Conservation (phyloP, 2,113 vertebrate genomes). For the Crotalus helleri region DNA sequence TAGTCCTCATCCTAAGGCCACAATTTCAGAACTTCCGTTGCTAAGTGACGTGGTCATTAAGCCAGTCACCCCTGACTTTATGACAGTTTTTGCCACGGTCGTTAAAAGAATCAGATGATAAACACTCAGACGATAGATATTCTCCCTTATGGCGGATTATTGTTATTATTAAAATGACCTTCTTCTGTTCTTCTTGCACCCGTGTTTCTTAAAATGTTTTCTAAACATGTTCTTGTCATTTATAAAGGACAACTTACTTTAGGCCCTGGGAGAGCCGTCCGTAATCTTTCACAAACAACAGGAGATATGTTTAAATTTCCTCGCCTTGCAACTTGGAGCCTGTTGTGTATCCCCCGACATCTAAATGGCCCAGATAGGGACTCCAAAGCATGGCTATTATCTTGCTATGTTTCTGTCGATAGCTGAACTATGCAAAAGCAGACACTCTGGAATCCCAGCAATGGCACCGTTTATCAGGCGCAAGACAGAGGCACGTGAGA, state of each 20-base stretch:
- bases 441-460: slow-evolving; percentile 64
- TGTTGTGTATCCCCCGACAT: slow-evolving; percentile 48
- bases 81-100: no score
- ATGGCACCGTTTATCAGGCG: slow-evolving; percentile 64
- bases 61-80: no score
- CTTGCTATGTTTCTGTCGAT: slow-evolving; percentile 64
- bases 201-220: background rate
- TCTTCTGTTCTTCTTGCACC: background rate
- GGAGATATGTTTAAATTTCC: background rate
- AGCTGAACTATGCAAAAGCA: slow-evolving; percentile 65
- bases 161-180: no score
- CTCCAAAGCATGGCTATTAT: slow-evolving; percentile 57
- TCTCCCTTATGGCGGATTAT: no score
- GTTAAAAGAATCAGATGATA: no score
- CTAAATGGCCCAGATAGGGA: slow-evolving; percentile 45
- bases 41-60: no score
- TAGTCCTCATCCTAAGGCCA: no score
- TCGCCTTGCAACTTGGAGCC: background rate
- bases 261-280: background rate
- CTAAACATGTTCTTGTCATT: background rate
- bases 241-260: background rate
- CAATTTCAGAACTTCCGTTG: no score
- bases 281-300: background rate
- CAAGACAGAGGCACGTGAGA: slow-evolving; percentile 57
- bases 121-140: no score